These are phyloP conservation scores for Sminthurides aquaticus DNA, from an alignment of 2,888 invertebrate species.

Conservation along the genomic window DNA sequence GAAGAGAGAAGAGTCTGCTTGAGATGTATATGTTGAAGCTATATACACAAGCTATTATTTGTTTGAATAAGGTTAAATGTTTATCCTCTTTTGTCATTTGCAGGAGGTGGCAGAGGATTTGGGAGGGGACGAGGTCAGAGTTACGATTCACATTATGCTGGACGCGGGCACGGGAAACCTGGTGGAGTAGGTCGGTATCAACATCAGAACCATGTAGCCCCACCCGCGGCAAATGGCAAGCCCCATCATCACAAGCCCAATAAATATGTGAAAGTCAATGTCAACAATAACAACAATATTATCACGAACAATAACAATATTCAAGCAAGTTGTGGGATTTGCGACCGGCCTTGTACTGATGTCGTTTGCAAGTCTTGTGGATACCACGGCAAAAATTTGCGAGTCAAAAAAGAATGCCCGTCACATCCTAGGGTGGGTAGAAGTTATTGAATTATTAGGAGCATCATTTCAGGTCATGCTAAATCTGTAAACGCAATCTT, in stretches of 20 bases:
- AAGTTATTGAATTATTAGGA: too few species aligned
- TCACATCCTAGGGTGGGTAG: conserved; percentile 12
- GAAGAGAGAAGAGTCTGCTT: too few species aligned
- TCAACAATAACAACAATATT: neutral
- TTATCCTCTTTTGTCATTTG: too few species aligned
- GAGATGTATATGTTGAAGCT: too few species aligned
- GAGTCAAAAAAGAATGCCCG: conserved; percentile 11
- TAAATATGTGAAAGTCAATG: neutral
- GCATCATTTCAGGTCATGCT: too few species aligned
- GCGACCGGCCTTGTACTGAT: conserved; percentile 14
- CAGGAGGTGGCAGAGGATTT: neutral
- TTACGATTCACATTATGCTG: neutral
- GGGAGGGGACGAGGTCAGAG: neutral
- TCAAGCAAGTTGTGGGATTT: conserved; percentile 6
- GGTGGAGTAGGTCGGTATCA: neutral
- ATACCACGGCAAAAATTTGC: conserved; percentile 12
- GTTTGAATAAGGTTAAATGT: too few species aligned
- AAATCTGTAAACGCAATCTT: too few species aligned
- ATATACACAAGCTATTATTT: too few species aligned
- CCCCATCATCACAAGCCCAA: neutral
- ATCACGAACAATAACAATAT: neutral
- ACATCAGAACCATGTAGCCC: neutral
- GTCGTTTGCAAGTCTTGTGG: conserved; percentile 17
- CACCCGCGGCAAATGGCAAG: neutral
- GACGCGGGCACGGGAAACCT: neutral